Evolutionary conservation across 2,797 vertebrate species (phyloP), one percentile per base, ranked within the genome.

Genomic region (Gallinago stenura): DNA sequence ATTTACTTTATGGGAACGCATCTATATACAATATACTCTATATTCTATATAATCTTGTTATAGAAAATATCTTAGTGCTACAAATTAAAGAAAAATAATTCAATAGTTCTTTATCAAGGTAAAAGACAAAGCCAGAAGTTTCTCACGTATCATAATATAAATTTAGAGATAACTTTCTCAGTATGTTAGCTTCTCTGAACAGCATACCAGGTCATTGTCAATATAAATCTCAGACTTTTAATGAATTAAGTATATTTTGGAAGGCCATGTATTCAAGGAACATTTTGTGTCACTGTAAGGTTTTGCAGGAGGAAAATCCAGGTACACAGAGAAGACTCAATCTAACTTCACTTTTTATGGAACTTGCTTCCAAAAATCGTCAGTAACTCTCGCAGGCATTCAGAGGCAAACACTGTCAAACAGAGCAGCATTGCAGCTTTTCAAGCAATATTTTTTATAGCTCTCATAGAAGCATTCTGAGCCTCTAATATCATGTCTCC

Each of bases 191-290:
- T 83, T 77, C 51, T n/a, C 22, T 60, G 19, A 75, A 25, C 39
- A 66, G 14, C 9, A 22, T 53, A 48, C 41, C 5, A 14, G 4
- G 7, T 89, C 9, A 68, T 0, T 71, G n/a, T 30, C 0, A 19
- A 60, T 6, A 1, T 61, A 35, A 75, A 75, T 76, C 28, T 76
- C 58, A 87, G 19, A 4, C 26, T 71, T 68, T 39, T 39, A 39
- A 14, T 48, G 21, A 33, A 43, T 57, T 62, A 35, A 30, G 35
- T 50, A 12, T 30, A 50, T 76, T 87, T 76, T 43, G 31, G 18
- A 41, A 87, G 9, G 20, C 9, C 9, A 4, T 31, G 9, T 15
- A 16, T 35, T 65, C 12, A 69, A 73, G 22, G 6, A 68, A 19
- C 15, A 11, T 18, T 53, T 66, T 61, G 6, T 83, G 28, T 30